Evolutionary conservation across 1,140 invertebrate genomes (phyloP).

Genomic region (Monochamus saltuarius): DNA sequence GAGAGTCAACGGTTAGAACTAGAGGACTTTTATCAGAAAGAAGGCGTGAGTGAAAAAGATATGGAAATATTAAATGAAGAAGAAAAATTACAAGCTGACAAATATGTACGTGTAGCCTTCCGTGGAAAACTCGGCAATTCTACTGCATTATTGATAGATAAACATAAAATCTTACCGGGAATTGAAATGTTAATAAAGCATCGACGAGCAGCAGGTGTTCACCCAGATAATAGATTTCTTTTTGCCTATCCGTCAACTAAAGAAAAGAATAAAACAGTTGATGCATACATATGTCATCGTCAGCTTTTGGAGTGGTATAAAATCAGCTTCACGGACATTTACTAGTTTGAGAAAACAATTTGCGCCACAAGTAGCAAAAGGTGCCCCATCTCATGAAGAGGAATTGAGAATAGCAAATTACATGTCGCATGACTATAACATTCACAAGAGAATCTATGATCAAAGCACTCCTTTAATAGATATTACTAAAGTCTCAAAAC

Average conservation of each 20-base stretch:
- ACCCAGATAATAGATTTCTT: constrained; percentile 2
- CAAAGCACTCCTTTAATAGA: not conserved
- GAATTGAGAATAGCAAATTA: constrained; percentile 6
- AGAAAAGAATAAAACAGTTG: constrained; percentile 5
- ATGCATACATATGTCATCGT: constrained; percentile 5
- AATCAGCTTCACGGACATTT: not conserved
- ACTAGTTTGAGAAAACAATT: constrained; percentile 8
- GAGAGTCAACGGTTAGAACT: constrained; percentile 4
- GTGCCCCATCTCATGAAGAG: constrained; percentile 2
- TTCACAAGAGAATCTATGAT: not conserved
- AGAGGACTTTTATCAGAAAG: constrained; percentile 6
- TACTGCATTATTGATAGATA: constrained; percentile 7
- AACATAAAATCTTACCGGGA: not conserved
- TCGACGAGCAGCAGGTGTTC: not conserved
- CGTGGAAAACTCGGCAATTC: constrained; percentile 1
- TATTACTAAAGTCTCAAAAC: constrained; percentile 3
- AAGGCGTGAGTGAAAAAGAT: constrained; percentile 5
- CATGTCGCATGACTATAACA: constrained; percentile 7
- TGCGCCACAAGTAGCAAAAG: constrained; percentile 4
- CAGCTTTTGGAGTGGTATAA: constrained; percentile 3
- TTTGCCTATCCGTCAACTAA: constrained; percentile 2
- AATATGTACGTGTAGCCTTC: not conserved
- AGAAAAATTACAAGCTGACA: constrained; percentile 5
- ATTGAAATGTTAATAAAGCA: not conserved
- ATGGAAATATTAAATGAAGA: not conserved